A percentile compares a stretch with the other conserved stretches of the same genome.
Conservation (phyloP, 2,113 vertebrate genomes). For the Puntigrus tetrazona region DNA sequence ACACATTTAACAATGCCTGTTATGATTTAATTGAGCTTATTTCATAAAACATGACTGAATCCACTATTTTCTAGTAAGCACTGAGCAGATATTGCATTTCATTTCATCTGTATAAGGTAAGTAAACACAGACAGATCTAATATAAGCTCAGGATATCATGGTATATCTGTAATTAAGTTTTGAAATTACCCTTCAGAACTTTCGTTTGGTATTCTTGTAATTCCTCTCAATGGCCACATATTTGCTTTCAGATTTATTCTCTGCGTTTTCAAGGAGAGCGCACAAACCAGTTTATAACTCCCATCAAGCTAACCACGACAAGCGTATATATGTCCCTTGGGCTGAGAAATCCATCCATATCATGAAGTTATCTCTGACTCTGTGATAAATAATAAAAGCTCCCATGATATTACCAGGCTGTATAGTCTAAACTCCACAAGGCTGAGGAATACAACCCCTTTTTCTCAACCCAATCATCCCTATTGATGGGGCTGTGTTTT, state of each 20-base stretch:
- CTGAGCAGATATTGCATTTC: constrained; percentile 14
- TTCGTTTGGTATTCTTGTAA: neutral
- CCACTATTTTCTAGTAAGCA: neutral
- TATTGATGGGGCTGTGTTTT: constrained; percentile 39
- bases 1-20: neutral
- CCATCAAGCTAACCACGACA: constrained; percentile 17
- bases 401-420: neutral
- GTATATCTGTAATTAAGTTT: constrained; percentile 32
- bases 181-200: constrained; percentile 11
- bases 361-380: constrained; percentile 37
- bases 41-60: neutral
- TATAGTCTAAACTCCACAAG: neutral
- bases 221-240: constrained; percentile 7
- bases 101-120: neutral
- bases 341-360: constrained; percentile 19
- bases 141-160: constrained; percentile 16
- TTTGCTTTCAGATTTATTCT: constrained; percentile 14
- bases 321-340: neutral
- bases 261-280: neutral
- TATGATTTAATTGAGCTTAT: neutral
- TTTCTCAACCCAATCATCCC: constrained; percentile 13
- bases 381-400: constrained; percentile 31
- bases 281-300: constrained; percentile 20
- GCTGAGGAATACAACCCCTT: neutral
- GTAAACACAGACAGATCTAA: neutral